Percentiles rank a stretch among this genome's conserved stretches.
Evolutionary conservation across 2,113 vertebrate species (phyloP).

Genomic region (Centropristis striata): DNA sequence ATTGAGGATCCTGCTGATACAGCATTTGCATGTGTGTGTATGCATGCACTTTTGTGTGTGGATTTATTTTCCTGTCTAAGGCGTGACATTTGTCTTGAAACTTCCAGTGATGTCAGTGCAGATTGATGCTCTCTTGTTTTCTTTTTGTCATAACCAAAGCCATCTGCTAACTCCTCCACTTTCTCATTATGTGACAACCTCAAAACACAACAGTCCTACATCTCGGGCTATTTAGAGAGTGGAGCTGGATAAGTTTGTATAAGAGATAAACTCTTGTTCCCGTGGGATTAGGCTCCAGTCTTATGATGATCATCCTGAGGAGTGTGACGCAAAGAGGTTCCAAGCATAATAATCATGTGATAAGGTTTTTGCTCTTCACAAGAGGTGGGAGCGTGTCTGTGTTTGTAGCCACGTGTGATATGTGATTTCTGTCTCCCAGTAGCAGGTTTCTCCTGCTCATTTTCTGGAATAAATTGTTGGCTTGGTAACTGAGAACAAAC

Average conservation of each 20-base stretch:
- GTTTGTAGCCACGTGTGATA: constrained; percentile 8
- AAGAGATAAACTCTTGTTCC: constrained; percentile 12
- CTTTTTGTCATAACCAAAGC: background rate
- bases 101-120: background rate
- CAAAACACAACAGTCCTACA: background rate
- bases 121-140: background rate
- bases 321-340: constrained; percentile 52
- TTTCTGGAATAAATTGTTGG: constrained; percentile 1
- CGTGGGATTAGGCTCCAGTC: constrained; percentile 41
- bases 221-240: background rate
- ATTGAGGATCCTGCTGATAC: constrained; percentile 58
- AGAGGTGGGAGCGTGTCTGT: constrained; percentile 35
- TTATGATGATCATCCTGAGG: constrained; percentile 64
- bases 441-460: background rate
- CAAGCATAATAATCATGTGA: constrained; percentile 59
- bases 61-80: constrained; percentile 10
- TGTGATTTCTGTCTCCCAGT: background rate
- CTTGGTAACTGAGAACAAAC: constrained; percentile 69
- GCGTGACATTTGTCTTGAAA: background rate
- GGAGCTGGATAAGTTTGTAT: background rate
- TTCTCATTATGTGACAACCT: constrained; percentile 1
- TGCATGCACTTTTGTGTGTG: background rate
- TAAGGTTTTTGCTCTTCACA: constrained; percentile 1
- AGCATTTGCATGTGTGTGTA: constrained; percentile 7
- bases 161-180: background rate